Evolutionary conservation across 2,888 invertebrate species (phyloP), one percentile per base, ranked within the genome.

Genomic region (Osmoderma eremita): DNA sequence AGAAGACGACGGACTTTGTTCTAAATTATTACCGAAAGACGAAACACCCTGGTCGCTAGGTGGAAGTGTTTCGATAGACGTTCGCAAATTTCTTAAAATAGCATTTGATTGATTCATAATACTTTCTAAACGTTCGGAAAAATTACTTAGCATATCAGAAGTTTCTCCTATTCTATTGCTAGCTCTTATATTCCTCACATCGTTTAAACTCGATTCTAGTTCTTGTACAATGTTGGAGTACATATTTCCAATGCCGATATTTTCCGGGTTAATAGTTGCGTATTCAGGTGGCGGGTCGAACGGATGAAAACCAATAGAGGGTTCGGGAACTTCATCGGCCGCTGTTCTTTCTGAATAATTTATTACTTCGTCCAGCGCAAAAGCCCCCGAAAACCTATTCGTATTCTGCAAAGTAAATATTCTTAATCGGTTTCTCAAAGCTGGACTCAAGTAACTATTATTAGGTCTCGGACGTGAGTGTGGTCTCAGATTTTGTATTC

Each of bases 141-240:
- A 82, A 68, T 77, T 82, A 68, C 77, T 79, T 39, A 82, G 67
- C 75, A 81, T 78, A 70, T 79, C 79, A 0, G 80, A 78, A 3
- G 78, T 80, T 69, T 80, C 80, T 1, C 78, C 79, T 1, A 79
- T 75, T 8, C 79, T 70, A 63, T 73, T 76, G 62, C 74, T 77
- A 1, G 77, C 75, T 48, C 78, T 71, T 67, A 80, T 78, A 67
- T 78, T 78, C 24, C 79, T 65, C 2, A 79, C 79, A 63, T 80
- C 80, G 63, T 78, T 79, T 61, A 80, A 71, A 67, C 80, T 81
- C 0, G 79, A 78, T 68, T 82, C 81, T 17, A 82, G 69, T 69
- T 81, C 81, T 54, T 79, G 79, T 8, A 81, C 77, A 15, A 82
- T 81, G 64, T 80, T 81, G 10, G 80, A 78, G 67, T 81, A 81